These are phyloP conservation scores for Pseudorhiza aurosa DNA, from an alignment of 30 jellyfish, hydroid and myxozoan species.

Conservation along the genomic window DNA sequence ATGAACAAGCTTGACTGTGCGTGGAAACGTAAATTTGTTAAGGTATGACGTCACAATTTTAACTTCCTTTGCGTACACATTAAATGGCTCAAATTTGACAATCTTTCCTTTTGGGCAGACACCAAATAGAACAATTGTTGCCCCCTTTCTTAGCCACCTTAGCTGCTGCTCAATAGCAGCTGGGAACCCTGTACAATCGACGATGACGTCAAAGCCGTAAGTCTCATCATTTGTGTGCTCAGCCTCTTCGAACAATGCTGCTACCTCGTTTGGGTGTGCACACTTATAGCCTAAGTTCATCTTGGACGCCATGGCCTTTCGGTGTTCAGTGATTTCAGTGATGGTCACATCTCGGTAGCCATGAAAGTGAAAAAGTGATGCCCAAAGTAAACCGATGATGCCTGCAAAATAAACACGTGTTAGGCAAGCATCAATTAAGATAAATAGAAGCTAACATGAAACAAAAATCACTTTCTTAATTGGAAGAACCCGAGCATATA, in stretches of 20 bases:
- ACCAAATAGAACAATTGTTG: constrained; percentile 86
- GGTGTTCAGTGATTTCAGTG: constrained; percentile 75
- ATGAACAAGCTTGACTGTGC: constrained; percentile 65
- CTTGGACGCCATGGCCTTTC: constrained; percentile 79
- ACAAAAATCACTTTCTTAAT: too few relatives aligned
- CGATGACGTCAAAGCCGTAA: constrained; percentile 86
- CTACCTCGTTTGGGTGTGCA: constrained; percentile 52
- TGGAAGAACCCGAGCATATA: too few relatives aligned
- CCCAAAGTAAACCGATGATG: constrained; percentile 85
- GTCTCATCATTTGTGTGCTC: constrained; percentile 58
- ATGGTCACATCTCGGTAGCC: constrained; percentile 88
- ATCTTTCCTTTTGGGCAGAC: constrained; percentile 76
- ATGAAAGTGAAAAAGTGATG: constrained; percentile 86
- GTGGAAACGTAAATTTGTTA: constrained; percentile 76
- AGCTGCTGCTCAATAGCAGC: constrained; percentile 71
- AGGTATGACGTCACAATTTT: constrained; percentile 74
- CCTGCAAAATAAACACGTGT: constrained; percentile 41
- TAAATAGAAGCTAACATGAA: too few relatives aligned
- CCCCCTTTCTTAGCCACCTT: constrained; percentile 86
- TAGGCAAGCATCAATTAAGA: too few relatives aligned
- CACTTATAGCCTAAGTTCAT: constrained; percentile 70
- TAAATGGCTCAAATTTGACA: constrained; percentile 78
- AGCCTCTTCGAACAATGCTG: constrained; percentile 37
- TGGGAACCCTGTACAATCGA: constrained; percentile 88
- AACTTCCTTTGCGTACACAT: constrained; percentile 75